Evolutionary conservation across 1,140 invertebrate genomes (phyloP).

Genomic region (Heliconius eleuchia): DNA sequence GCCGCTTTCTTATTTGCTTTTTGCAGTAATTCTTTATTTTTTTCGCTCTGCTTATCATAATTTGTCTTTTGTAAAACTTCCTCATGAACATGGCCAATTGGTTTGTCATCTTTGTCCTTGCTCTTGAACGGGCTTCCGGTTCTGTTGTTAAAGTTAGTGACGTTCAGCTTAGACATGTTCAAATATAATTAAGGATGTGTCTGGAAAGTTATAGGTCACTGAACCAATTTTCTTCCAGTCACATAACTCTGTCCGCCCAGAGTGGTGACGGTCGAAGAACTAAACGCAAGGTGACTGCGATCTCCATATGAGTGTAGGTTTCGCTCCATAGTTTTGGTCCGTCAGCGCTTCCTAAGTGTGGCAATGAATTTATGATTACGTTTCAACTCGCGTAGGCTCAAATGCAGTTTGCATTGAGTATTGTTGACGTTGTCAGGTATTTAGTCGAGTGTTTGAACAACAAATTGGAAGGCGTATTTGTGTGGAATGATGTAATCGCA

Average conservation of each 20-base stretch:
- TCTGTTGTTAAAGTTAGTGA: constrained; percentile 69
- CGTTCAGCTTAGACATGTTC: constrained; percentile 67
- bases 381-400: constrained; percentile 55
- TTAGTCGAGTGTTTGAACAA: constrained; percentile 47
- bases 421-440: constrained; percentile 50
- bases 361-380: constrained; percentile 75
- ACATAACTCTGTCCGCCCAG: constrained; percentile 59
- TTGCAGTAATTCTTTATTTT: constrained; percentile 65
- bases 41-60: constrained; percentile 65
- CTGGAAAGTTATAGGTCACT: constrained; percentile 54
- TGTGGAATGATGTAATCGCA: constrained; percentile 41
- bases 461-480: constrained; percentile 35
- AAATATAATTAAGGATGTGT: constrained; percentile 42
- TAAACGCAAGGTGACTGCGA: constrained; percentile 57
- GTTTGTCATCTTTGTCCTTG: constrained; percentile 46
- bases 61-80: constrained; percentile 62
- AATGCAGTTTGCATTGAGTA: constrained; percentile 76
- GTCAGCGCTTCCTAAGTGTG: constrained; percentile 72
- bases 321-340: constrained; percentile 77
- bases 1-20: constrained; percentile 71
- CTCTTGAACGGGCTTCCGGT: constrained; percentile 67
- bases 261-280: constrained; percentile 56
- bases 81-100: constrained; percentile 52
- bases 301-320: constrained; percentile 69
- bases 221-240: constrained; percentile 52